Evolutionary conservation across 2,888 invertebrate genomes (phyloP), one percentile per base, ranked within the genome.

Genomic region (Dorcus hopei): DNA sequence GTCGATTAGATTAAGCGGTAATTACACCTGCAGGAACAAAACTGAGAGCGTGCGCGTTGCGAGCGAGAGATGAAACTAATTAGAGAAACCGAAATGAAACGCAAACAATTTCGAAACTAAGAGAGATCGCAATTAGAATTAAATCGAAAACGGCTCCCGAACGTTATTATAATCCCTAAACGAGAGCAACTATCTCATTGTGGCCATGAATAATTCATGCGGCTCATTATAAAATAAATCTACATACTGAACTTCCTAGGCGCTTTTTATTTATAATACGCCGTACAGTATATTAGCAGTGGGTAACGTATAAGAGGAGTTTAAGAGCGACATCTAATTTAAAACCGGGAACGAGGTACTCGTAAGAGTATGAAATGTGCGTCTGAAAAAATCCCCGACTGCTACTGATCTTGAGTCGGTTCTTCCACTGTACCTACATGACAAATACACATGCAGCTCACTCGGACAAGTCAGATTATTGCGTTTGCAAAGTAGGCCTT

Each of bases 401-500:
- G 57, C 57, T 57, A 47, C 57, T 47, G 57, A 57, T 52, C 57
- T 9, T 40, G 47, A 54, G 48, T 49, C 55, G 23, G 19, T 19
- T 52, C 38, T 40, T 54, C 50, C 56, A 45, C n/a, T 6, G 16
- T 9, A 40, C 23, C 19, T 41, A 59, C 59, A 59, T 59, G 59
- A 59, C 56, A 59, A 59, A 59, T 59, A 59, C 59, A 59, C 49
- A 56, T 59, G 59, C 59, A 56, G 52, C 42, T 38, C 39, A 26
- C 41, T 52, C 57, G 51, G 57, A 57, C 57, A 57, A 45, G 57
- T 48, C 45, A 67, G 70, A 72, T 70, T 70, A 70, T 69, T 70
- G 67, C 69, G 70, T 70, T 70, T 68, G 69, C 68, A 65, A 65
- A 62, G 56, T 66, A 66, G 66, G 52, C 70, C 69, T 69, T 68